Conservation (phyloP, 1,140 invertebrate species). For the Goniozus legneri region DNA sequence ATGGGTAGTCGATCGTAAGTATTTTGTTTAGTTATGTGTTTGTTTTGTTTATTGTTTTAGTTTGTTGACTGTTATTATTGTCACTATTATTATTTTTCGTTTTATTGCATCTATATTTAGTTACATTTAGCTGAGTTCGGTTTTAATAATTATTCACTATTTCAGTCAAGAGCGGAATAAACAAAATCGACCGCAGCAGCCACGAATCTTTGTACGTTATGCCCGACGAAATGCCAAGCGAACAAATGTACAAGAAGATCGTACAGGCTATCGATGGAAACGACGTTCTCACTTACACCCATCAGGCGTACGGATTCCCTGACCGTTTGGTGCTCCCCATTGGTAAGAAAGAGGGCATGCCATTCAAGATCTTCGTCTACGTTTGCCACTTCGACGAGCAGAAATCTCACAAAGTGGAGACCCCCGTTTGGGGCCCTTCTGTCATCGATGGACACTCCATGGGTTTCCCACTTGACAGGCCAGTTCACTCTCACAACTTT, state of each 20-base stretch:
- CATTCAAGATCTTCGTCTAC: slow-evolving; percentile 59
- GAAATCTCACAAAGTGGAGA: slow-evolving; percentile 9
- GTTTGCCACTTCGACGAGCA: slow-evolving; percentile 53
- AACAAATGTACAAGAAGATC: slow-evolving; percentile 40
- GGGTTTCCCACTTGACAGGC: slow-evolving; percentile 56
- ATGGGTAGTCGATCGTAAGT: slow-evolving; percentile 52
- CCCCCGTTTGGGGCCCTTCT: slow-evolving; percentile 25
- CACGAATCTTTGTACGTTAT: slow-evolving; percentile 43
- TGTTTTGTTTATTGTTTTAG: too few species aligned
- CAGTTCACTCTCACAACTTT: slow-evolving; percentile 53
- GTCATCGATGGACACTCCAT: slow-evolving; percentile 38
- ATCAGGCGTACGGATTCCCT: slow-evolving; percentile 57
- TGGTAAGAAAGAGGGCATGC: slow-evolving; percentile 60
- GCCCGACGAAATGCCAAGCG: slow-evolving; percentile 33
- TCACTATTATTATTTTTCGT: too few species aligned
- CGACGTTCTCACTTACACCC: slow-evolving; percentile 40
- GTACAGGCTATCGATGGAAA: slow-evolving; percentile 42
- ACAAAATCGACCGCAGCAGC: slow-evolving; percentile 56
- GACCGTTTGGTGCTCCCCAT: slow-evolving; percentile 61
- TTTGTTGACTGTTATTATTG: too few species aligned
- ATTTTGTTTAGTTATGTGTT: too few species aligned
- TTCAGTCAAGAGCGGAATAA: slow-evolving; percentile 56
- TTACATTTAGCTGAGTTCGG: too few species aligned
- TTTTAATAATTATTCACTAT: too few species aligned
- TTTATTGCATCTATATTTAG: too few species aligned